Conservation (phyloP, 2,888 invertebrate species). For the Chrysolina haemoptera region DNA sequence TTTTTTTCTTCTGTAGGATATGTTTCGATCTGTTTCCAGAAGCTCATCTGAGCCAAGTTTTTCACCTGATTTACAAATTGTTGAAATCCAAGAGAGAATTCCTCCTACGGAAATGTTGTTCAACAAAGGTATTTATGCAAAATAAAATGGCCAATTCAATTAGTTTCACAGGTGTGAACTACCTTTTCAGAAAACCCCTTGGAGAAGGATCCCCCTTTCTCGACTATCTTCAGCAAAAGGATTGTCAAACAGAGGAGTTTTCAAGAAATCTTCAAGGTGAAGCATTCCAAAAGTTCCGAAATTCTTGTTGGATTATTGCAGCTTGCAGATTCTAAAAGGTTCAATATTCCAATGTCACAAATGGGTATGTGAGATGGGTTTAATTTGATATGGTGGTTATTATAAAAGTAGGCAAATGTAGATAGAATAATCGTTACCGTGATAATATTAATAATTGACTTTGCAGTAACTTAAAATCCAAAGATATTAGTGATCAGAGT, state of each 20-base stretch:
- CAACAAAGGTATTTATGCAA: slow-evolving; percentile 54
- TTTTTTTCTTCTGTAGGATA: slow-evolving; percentile 54
- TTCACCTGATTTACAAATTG: slow-evolving; percentile 55
- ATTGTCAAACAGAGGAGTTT: slow-evolving; percentile 71
- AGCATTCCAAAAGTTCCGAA: slow-evolving; percentile 70
- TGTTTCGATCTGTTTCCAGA: slow-evolving; percentile 56
- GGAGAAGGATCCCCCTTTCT: slow-evolving; percentile 15
- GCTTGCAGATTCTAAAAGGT: slow-evolving; percentile 71
- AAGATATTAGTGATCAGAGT: too few relatives aligned
- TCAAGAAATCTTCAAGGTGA: slow-evolving; percentile 70
- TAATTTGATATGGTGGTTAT: not conserved
- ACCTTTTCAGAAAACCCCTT: slow-evolving; percentile 50
- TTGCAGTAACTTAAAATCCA: too few relatives aligned
- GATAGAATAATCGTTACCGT: not conserved
- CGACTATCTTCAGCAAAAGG: slow-evolving; percentile 62
- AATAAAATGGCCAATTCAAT: not conserved
- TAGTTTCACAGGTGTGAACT: slow-evolving; percentile 4
- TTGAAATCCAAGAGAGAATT: slow-evolving; percentile 58
- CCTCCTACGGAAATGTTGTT: slow-evolving; percentile 49
- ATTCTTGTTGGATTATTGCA: slow-evolving; percentile 70
- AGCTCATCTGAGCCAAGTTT: slow-evolving; percentile 51
- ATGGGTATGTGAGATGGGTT: slow-evolving; percentile 64
- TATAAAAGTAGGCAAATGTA: not conserved
- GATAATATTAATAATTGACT: too few relatives aligned
- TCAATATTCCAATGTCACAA: slow-evolving; percentile 70